phyloP scores from a whole-genome alignment of 2,888 invertebrate species.

The Dioctria linearis region DNA sequence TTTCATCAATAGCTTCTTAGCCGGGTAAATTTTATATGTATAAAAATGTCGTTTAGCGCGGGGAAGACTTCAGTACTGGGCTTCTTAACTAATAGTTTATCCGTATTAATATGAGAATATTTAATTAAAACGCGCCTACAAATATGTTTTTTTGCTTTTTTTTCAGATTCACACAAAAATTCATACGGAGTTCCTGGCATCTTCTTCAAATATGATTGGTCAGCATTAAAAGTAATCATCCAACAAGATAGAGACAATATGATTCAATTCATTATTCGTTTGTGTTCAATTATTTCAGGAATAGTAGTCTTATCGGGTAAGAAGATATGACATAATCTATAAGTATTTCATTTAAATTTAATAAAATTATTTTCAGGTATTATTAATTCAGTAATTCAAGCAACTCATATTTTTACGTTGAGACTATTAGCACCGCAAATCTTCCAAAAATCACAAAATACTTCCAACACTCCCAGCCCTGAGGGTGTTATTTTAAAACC shows the following conservation, averaged over 20 bases:
- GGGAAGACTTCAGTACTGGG: too few species aligned
- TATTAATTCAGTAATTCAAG: slow-evolving; percentile 57
- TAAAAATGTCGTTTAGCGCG: too few species aligned
- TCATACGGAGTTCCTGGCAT: slow-evolving; percentile 96
- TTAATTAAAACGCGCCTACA: background rate
- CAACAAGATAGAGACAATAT: slow-evolving; percentile 84
- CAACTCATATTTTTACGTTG: slow-evolving; percentile 48
- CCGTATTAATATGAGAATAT: background rate
- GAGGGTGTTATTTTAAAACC: background rate
- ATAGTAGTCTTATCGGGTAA: slow-evolving; percentile 88
- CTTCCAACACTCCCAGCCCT: background rate
- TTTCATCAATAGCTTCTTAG: too few species aligned
- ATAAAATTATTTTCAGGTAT: slow-evolving; percentile 55
- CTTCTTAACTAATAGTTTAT: too few species aligned
- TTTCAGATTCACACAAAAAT: slow-evolving; percentile 76
- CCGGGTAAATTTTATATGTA: too few species aligned
- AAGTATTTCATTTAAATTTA: background rate
- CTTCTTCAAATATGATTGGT: slow-evolving; percentile 95
- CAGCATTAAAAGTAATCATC: slow-evolving; percentile 89
- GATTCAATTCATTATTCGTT: slow-evolving; percentile 85
- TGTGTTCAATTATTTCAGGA: slow-evolving; percentile 94
- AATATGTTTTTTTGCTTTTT: background rate
- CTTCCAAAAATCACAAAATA: slow-evolving; percentile 5
- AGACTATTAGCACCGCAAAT: slow-evolving; percentile 56
- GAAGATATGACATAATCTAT: background rate